Conservation (phyloP, 2,888 invertebrate genomes). For the Tipula lateralis region DNA sequence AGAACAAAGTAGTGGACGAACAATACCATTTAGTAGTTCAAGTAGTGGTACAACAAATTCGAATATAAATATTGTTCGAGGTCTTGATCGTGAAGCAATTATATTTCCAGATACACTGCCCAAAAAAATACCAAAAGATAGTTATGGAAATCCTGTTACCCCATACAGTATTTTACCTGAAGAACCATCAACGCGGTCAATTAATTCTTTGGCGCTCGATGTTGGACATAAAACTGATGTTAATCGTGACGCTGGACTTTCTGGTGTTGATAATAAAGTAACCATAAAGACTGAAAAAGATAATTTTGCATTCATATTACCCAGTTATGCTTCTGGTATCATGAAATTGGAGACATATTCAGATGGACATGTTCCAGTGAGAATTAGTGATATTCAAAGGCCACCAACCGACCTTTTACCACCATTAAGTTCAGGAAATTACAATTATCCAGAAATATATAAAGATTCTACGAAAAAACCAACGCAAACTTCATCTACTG, state of each 20-base stretch:
- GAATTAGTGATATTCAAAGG: neutral
- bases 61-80: neutral
- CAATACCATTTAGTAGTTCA: neutral
- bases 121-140: neutral
- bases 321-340: constrained; percentile 49
- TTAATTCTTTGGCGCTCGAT: neutral
- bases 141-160: constrained; percentile 27
- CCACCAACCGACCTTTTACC: neutral
- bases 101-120: constrained; percentile 26
- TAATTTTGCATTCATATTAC: constrained; percentile 48
- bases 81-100: constrained; percentile 27
- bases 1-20: neutral
- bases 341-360: constrained; percentile 46
- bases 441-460: constrained; percentile 12
- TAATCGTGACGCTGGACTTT: neutral
- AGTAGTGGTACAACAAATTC: neutral
- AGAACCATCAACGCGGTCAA: neutral
- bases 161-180: constrained; percentile 26
- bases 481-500: neutral
- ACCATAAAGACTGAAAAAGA: constrained; percentile 38
- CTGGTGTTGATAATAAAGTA: neutral
- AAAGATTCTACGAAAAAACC: neutral
- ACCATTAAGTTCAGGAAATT: constrained; percentile 30
- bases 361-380: constrained; percentile 77
- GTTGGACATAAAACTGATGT: constrained; percentile 29